Conservation (phyloP, 2,113 vertebrate genomes). For the Lepus europaeus region DNA sequence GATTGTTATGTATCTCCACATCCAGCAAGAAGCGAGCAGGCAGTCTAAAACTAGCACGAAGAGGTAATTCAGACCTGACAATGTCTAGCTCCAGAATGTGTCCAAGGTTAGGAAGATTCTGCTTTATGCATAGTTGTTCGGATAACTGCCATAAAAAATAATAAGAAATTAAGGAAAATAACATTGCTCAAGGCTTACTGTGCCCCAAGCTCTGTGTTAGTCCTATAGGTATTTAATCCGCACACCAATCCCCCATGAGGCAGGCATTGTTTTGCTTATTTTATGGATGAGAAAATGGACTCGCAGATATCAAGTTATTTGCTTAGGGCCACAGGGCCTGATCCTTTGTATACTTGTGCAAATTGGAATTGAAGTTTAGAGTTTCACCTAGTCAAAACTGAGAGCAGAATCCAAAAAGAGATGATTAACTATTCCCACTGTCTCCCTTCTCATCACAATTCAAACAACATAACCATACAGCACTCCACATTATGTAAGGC, state of each 20-base stretch:
- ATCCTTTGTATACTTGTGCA: background rate
- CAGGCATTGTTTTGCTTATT: background rate
- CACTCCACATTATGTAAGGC: background rate
- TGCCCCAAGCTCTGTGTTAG: background rate
- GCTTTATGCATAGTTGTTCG: slow-evolving; percentile 73
- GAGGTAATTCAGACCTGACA: slow-evolving; percentile 64
- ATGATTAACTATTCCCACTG: background rate
- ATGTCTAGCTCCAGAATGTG: slow-evolving; percentile 59
- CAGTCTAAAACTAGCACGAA: slow-evolving; percentile 63
- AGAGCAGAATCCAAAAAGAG: slow-evolving; percentile 36
- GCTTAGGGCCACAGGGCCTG: slow-evolving; percentile 50
- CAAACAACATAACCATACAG: background rate
- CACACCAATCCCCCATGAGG: background rate
- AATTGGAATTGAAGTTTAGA: slow-evolving; percentile 2
- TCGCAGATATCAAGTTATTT: background rate
- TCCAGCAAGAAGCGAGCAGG: slow-evolving; percentile 73
- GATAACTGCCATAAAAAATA: background rate
- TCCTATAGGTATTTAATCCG: background rate
- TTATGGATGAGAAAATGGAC: background rate
- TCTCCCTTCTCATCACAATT: slow-evolving; percentile 54
- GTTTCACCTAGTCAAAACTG: slow-evolving; percentile 37
- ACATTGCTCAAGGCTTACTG: background rate
- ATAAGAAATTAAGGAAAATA: slow-evolving; percentile 15
- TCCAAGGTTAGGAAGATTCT: slow-evolving; percentile 75
- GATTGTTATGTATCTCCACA: slow-evolving; percentile 74